Percentiles rank a stretch among this genome's conserved stretches.
Conservation (phyloP, 2,888 invertebrate species). For the Apamea monoglypha region DNA sequence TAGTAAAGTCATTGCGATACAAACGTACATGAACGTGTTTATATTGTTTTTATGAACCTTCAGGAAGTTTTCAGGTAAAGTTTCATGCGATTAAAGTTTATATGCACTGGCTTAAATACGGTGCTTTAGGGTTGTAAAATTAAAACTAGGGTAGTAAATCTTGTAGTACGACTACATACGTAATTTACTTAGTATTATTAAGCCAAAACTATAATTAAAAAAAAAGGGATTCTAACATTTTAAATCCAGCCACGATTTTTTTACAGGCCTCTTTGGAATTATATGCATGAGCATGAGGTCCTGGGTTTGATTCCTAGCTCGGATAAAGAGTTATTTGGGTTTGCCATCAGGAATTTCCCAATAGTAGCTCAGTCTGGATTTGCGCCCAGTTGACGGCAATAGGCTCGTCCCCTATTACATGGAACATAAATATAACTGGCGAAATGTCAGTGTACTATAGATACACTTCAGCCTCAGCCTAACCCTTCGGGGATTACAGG, state of each 20-base stretch:
- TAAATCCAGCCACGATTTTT: background rate
- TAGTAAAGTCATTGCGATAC: constrained; percentile 44
- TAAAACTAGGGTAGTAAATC: constrained; percentile 33
- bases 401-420: too few species aligned
- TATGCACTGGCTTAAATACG: constrained; percentile 27
- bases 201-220: background rate
- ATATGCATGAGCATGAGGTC: too few species aligned
- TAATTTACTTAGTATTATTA: constrained; percentile 3
- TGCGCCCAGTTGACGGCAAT: too few species aligned
- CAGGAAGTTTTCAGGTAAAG: constrained; percentile 50
- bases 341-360: too few species aligned
- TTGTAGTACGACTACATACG: background rate
- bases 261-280: too few species aligned
- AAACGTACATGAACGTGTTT: constrained; percentile 49
- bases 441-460: too few species aligned
- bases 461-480: too few species aligned
- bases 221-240: background rate
- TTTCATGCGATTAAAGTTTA: constrained; percentile 50
- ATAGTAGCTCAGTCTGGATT: too few species aligned
- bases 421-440: too few species aligned
- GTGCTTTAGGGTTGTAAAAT: constrained; percentile 32
- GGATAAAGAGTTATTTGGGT: too few species aligned
- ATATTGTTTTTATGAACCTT: constrained; percentile 54
- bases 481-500: too few species aligned
- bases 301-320: too few species aligned